These are phyloP conservation scores for Rhingia rostrata DNA, from an alignment of 2,888 invertebrate genomes.

Conservation along the genomic window DNA sequence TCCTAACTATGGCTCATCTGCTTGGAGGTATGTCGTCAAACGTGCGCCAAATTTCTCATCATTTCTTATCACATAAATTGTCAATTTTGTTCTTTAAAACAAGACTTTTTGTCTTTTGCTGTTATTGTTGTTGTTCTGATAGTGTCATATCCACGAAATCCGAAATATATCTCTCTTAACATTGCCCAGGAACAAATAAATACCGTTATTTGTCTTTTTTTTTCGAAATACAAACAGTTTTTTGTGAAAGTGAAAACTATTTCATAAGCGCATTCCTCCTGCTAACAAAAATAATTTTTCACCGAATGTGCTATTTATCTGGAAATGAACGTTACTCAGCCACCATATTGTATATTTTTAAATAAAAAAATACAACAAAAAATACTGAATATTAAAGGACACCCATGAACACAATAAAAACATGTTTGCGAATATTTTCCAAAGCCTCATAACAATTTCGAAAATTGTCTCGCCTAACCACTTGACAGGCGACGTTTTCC, in stretches of 20 bases:
- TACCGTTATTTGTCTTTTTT: conserved; percentile 5
- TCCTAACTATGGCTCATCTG: too few species aligned
- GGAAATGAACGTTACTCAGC: conserved; percentile 31
- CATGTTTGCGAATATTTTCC: conserved; percentile 9
- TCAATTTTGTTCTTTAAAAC: too few species aligned
- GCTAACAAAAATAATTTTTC: conserved; percentile 38
- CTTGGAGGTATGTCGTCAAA: too few species aligned
- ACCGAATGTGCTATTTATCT: conserved; percentile 33
- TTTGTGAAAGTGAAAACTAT: conserved; percentile 17
- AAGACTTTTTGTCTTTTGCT: too few species aligned
- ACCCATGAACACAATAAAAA: background rate
- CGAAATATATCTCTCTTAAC: conserved; percentile 23
- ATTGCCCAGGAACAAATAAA: conserved; percentile 1
- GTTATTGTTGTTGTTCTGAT: too few species aligned
- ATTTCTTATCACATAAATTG: too few species aligned
- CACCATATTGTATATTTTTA: conserved; percentile 42
- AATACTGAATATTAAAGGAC: background rate
- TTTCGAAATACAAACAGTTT: conserved; percentile 38
- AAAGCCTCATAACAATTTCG: conserved; percentile 53
- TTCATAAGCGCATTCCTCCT: background rate
- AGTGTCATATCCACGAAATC: too few species aligned
- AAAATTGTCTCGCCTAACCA: conserved; percentile 54
- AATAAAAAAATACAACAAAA: conserved; percentile 1
- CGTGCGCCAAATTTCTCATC: too few species aligned
- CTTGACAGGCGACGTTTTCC: conserved; percentile 44